Evolutionary conservation across 2,113 vertebrate species (phyloP), one percentile per base, ranked within the genome.

Genomic region (Platycercus adscitus): DNA sequence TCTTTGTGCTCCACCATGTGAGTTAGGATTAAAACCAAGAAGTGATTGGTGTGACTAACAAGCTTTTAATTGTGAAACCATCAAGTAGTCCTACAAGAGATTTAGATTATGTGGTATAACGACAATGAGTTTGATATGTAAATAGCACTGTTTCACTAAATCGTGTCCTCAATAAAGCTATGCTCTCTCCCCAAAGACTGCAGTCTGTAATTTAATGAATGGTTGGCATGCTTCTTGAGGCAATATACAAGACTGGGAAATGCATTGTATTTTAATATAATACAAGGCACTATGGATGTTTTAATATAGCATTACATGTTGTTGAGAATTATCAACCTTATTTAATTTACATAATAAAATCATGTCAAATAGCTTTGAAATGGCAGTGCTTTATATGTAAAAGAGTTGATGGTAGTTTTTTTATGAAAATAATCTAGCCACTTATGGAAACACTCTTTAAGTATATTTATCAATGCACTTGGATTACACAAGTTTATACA

Each of bases 41-140:
- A 41, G 33, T 61, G 19, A 93, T 49, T 72, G 20, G 35, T 95
- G 66, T 71, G 49, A 87, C 56, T 94, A 95, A 93, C 73, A 91
- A 82, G 61, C 68, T 93, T 87, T 92, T 94, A 86, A 96, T 95
- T 93, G 83, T 43, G 69, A 18, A 96, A 85, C 55, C 58, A 86
- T 86, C 73, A 72, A 89, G 33, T 25, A 90, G 46, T 92, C 44
- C 78, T 96, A 65, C 31, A 87, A 70, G 65, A 95, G 70, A 93
- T 95, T 84, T 90, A 69, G 53, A 89, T 61, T 81, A 81, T 72
- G 47, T 56, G 52, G 58, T 95, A 50, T 86, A 92, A 94, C 81
- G 81, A 81, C 37, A 11, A 84, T 55, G 64, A 93, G 14, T 49
- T 77, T 78, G 53, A 93, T 95, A 95, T 50, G 61, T 73, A 97